Evolutionary conservation across 64 coral and sea anemone genomes (phyloP).

Genomic region (Orbicella faveolata): DNA sequence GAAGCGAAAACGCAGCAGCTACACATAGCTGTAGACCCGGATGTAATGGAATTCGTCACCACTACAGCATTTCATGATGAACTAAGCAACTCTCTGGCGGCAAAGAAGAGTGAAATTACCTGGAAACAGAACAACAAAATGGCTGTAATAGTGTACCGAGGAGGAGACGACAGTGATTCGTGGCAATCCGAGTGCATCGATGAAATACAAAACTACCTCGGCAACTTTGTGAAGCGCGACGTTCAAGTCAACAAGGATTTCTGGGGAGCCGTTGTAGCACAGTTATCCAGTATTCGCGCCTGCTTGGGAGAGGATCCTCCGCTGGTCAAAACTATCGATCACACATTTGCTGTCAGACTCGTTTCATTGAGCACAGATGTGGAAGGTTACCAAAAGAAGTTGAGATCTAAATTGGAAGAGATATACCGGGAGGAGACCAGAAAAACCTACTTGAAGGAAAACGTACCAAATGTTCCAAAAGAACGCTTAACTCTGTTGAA

Average conservation of each 20-base stretch:
- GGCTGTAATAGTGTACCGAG: slow-evolving; percentile 30
- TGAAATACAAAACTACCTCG: no score
- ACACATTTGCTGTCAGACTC: neutral
- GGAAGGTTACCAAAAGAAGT: neutral
- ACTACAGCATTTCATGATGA: no score
- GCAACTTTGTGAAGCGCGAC: no score
- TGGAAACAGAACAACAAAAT: no score
- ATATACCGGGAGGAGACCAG: slow-evolving; percentile 32
- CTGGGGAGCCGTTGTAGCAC: slow-evolving; percentile 13
- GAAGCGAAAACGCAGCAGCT: slow-evolving; percentile 19
- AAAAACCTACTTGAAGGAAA: slow-evolving; percentile 30
- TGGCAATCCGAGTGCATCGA: no score
- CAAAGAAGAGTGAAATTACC: no score
- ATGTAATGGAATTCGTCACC: no score
- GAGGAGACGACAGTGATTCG: slow-evolving; percentile 11
- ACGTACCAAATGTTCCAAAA: slow-evolving; percentile 25
- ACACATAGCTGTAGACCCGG: slow-evolving; percentile 26
- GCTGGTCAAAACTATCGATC: neutral
- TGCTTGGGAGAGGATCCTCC: neutral
- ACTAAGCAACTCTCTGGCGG: no score
- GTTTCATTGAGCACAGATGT: slow-evolving; percentile 8
- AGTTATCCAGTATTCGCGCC: slow-evolving; percentile 3
- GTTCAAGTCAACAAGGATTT: no score
- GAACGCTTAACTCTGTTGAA: slow-evolving; percentile 57
- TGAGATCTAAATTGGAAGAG: slow-evolving; percentile 4